Conservation (phyloP, 2,113 vertebrate species). For the Cercocebus atys region DNA sequence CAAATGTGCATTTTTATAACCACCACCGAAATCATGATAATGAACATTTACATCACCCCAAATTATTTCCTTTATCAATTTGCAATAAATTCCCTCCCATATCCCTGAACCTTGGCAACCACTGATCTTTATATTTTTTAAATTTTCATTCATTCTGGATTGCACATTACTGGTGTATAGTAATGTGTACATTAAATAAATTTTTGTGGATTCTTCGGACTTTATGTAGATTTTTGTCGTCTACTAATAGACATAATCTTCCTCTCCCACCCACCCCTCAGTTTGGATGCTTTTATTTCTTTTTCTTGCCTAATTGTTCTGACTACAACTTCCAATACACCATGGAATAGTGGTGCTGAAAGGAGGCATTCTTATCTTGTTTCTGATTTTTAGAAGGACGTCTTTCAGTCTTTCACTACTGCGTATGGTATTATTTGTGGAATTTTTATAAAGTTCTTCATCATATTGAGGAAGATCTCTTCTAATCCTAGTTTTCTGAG, state of each 20-base stretch:
- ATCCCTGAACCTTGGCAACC: not conserved
- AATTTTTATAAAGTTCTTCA: not conserved
- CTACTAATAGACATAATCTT: not conserved
- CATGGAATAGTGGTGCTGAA: not conserved
- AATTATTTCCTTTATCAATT: not conserved
- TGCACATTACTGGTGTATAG: not conserved
- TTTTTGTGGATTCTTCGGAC: not conserved
- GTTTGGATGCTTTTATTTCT: not conserved
- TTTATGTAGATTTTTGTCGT: not conserved
- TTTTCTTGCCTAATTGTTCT: not conserved
- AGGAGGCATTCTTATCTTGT: not conserved
- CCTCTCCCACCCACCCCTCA: not conserved
- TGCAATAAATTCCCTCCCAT: not conserved
- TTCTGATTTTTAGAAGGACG: not conserved
- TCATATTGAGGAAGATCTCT: not conserved
- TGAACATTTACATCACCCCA: not conserved
- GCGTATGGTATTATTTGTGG: not conserved
- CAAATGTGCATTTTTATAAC: not conserved
- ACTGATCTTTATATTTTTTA: not conserved
- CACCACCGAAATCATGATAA: not conserved
- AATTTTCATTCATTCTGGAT: not conserved
- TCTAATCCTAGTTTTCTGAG: not conserved
- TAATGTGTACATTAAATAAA: not conserved
- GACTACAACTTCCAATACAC: not conserved
- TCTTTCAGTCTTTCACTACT: not conserved